These are phyloP conservation scores for Tortrix viridana DNA, from an alignment of 2,888 invertebrate species.

Conservation along the genomic window DNA sequence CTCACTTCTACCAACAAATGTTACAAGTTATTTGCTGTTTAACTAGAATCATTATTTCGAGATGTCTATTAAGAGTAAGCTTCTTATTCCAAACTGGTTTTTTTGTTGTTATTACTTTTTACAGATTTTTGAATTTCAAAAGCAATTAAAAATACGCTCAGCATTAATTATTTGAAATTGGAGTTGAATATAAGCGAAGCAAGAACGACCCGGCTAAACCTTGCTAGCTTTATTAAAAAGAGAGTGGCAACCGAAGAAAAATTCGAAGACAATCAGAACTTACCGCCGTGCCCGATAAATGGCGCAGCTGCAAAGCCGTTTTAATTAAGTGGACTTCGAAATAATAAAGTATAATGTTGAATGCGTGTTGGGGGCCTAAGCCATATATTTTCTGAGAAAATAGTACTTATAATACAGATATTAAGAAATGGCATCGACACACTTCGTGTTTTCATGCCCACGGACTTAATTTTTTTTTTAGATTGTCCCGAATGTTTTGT, in stretches of 20 bases:
- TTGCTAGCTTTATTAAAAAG: conserved; percentile 17
- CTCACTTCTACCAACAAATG: conserved; percentile 44
- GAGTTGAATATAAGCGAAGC: neutral
- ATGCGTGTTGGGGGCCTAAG: conserved; percentile 60
- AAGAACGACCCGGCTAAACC: neutral
- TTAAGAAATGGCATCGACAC: neutral
- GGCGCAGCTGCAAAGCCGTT: conserved; percentile 42
- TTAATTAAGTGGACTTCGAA: conserved; percentile 52
- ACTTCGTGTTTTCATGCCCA: too few species aligned
- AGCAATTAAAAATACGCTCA: neutral
- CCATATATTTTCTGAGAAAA: neutral
- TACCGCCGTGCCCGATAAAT: conserved; percentile 20
- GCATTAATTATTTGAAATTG: neutral
- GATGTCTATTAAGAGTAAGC: conserved; percentile 1
- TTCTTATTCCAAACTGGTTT: too few species aligned
- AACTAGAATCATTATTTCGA: conserved; percentile 24
- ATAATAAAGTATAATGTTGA: conserved; percentile 61
- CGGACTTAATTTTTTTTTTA: too few species aligned
- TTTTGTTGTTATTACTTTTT: neutral
- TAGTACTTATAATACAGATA: neutral
- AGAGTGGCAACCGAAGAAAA: conserved; percentile 12
- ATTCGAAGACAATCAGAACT: conserved; percentile 27
- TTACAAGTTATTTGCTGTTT: conserved; percentile 37
- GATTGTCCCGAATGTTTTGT: too few species aligned
- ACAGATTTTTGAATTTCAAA: neutral